A percentile compares a stretch with the other conserved stretches of the same genome.
These are phyloP conservation scores for Aleiodes sp. DNA, from an alignment of 1,140 invertebrate species.

Conservation along the genomic window DNA sequence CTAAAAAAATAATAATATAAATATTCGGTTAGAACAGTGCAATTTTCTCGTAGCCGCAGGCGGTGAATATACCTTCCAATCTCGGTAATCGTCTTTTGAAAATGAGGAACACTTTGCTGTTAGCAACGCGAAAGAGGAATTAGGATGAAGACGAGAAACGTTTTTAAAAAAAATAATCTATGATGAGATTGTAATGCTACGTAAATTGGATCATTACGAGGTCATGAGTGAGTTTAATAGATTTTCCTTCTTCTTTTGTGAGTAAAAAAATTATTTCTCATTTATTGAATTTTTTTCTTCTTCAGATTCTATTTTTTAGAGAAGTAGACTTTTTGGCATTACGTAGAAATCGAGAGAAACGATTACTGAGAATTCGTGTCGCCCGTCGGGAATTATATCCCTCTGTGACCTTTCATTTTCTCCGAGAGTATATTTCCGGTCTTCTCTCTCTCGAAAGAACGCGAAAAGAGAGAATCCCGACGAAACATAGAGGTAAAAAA, in stretches of 20 bases:
- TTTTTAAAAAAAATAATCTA: background rate
- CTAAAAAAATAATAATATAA: background rate
- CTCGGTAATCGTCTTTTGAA: constrained; percentile 38
- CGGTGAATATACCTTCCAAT: constrained; percentile 34
- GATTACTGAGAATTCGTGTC: constrained; percentile 13
- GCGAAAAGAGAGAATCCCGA: constrained; percentile 13
- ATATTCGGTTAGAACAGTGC: background rate
- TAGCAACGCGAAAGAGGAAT: constrained; percentile 6
- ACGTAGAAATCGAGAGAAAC: background rate
- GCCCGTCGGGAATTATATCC: constrained; percentile 22
- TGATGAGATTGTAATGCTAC: background rate
- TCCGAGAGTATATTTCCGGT: constrained; percentile 19
- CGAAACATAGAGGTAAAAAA: constrained; percentile 19
- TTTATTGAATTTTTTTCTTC: background rate
- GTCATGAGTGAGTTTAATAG: background rate
- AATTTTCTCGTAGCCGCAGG: constrained; percentile 32
- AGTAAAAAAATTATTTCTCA: background rate
- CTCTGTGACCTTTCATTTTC: constrained; percentile 21
- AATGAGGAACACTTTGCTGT: constrained; percentile 25
- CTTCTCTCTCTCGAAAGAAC: background rate
- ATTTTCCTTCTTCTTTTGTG: background rate
- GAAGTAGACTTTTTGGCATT: background rate
- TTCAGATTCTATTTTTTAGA: no score
- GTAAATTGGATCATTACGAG: constrained; percentile 14
- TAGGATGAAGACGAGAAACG: background rate